phyloP scores from a whole-genome alignment of 2,888 invertebrate genomes.

The Caenorhabditis drosophilae region DNA sequence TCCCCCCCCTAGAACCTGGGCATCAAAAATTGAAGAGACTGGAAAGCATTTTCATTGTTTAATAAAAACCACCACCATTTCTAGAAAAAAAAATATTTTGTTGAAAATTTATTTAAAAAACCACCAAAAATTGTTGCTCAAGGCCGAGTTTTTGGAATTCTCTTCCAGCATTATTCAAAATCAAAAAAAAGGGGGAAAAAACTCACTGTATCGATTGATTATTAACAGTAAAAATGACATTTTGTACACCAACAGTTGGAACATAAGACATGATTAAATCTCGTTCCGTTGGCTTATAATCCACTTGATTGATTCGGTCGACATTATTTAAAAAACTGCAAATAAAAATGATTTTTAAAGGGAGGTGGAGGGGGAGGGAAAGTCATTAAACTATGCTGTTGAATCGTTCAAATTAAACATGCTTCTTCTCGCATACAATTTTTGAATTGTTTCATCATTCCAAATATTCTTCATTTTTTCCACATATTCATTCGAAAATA shows the following conservation, averaged over 20 bases:
- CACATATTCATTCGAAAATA: conserved; percentile 30
- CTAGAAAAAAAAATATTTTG: no score
- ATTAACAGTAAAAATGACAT: conserved; percentile 51
- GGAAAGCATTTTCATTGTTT: no score
- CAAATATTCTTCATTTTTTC: conserved; percentile 40
- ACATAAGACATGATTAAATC: conserved; percentile 63
- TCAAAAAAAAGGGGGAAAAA: no score
- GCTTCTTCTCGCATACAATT: conserved; percentile 49
- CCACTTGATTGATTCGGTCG: conserved; percentile 42
- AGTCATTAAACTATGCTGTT: conserved; percentile 55
- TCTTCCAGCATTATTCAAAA: no score
- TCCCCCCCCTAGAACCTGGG: no score
- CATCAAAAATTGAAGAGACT: no score
- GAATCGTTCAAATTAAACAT: conserved; percentile 60
- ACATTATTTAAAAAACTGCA: conserved; percentile 57
- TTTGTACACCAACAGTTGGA: conserved; percentile 62
- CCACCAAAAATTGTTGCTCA: no score
- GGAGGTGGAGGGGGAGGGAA: no score
- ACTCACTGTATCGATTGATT: conserved; percentile 57
- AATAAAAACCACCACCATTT: no score
- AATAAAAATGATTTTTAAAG: no score
- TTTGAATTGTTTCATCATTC: conserved; percentile 51
- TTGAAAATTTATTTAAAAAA: no score
- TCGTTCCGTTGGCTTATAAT: conserved; percentile 53
- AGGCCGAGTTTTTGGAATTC: no score